phyloP scores from a whole-genome alignment of 2,113 vertebrate genomes.

The Ahaetulla prasina region DNA sequence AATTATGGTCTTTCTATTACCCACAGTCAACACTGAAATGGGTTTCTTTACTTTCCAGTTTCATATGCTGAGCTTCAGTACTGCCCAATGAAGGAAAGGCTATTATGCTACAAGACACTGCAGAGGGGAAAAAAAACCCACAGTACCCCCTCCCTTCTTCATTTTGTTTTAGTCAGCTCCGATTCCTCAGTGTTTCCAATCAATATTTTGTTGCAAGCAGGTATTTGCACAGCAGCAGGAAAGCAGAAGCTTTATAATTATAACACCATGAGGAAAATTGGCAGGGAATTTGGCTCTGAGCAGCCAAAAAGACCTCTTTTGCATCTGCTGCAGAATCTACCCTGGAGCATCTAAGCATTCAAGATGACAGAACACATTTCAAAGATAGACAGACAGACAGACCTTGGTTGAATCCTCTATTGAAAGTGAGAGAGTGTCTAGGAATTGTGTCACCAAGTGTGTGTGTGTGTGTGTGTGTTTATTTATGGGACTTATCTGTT shows the following conservation, averaged over 20 bases:
- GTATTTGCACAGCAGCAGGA: not conserved
- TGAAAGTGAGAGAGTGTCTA: slow-evolving; percentile 20
- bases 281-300: not conserved
- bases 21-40: slow-evolving; percentile 1
- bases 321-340: not conserved
- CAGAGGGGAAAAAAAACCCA: not conserved
- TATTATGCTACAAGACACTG: not conserved
- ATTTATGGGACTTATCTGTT: not conserved
- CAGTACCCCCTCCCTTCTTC: not conserved
- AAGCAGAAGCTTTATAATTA: not conserved
- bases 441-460: not conserved
- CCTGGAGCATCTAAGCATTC: not conserved
- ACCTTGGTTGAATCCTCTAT: not conserved
- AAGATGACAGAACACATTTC: not conserved
- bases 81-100: not conserved
- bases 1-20: not conserved
- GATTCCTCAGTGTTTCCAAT: not conserved
- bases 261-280: not conserved
- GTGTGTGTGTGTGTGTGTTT: not conserved
- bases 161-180: slow-evolving; percentile 12
- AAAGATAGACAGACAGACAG: not conserved
- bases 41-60: not conserved
- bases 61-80: not conserved
- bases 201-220: slow-evolving; percentile 3
- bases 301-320: not conserved